Percentiles rank a stretch among this genome's conserved stretches.
Evolutionary conservation across 2,797 vertebrate genomes (phyloP).

Genomic region (Pyrocephalus nanus): DNA sequence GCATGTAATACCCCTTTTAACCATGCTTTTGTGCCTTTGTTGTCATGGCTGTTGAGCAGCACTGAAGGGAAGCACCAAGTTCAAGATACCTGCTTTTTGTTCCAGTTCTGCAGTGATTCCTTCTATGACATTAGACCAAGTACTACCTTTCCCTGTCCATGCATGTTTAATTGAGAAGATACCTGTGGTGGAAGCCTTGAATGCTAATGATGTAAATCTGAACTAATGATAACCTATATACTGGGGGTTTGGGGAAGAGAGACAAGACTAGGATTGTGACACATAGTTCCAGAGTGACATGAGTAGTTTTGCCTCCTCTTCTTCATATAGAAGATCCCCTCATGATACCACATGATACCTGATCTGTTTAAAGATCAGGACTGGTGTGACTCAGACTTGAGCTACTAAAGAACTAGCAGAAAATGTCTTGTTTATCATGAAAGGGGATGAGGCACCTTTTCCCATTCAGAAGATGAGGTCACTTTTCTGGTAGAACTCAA

Average conservation of each 20-base stretch:
- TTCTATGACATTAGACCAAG: background rate
- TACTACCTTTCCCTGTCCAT: background rate
- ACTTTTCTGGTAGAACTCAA: background rate
- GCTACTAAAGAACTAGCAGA: background rate
- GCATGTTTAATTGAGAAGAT: background rate
- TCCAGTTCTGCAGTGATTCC: background rate
- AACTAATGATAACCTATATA: background rate
- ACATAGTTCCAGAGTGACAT: rapidly evolving
- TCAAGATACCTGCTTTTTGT: background rate
- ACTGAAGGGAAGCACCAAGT: background rate
- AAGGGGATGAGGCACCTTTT: background rate
- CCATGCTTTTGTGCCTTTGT: background rate
- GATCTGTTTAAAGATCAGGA: background rate
- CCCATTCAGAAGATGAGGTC: background rate
- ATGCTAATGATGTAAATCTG: background rate
- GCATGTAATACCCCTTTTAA: background rate
- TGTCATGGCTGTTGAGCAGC: background rate
- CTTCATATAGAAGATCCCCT: background rate
- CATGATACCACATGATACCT: background rate
- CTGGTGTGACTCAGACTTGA: background rate
- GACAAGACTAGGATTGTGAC: background rate
- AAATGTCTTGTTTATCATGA: background rate
- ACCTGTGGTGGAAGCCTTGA: background rate
- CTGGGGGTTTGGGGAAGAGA: rapidly evolving
- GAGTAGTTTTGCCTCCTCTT: background rate